Base-by-base conservation (phyloP, 2,888 invertebrate genomes). In the Branchellion lobata region DNA sequence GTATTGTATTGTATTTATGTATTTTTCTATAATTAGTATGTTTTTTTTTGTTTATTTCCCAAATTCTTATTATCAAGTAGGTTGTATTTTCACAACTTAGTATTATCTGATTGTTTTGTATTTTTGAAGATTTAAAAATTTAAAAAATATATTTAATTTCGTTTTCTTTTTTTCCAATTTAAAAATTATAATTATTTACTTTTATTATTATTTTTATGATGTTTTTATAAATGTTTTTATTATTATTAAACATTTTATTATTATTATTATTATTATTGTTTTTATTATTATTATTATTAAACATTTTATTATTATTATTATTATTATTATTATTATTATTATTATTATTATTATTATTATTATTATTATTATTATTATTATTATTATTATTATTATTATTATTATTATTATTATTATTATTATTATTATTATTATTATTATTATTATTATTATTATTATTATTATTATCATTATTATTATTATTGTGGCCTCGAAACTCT, bases 281-380 rank as follows among this genome's bases (percentile, higher is more conserved):
- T 27, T 29, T 71, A 71, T 29, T 71, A 71, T 29, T 71, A 71
- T 29, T 71, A 71, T 29, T 71, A 71, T 29, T 71, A 71, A 3
- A 27, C 8, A 3, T 71, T 27, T 29, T 71, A 71, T 29, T 71
- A 71, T 29, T 71, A 71, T 29, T 71, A 71, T 29, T 71, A 71
- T 29, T 71, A 71, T 29, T 71, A 71, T 29, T 71, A 71, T 29
- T 71, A 29, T 29, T 71, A 71, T 29, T 71, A 71, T 29, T 71
- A 71, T 29, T 71, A 71, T 29, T 71, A 71, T 29, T 71, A 71
- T 29, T 71, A 71, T 29, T 71, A 71, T 29, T 71, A 71, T 29
- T 71, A 71, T n/a, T 71, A 71, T 29, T 71, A 71, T 29, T 71
- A 71, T 29, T 71, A 71, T 29, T 71, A 71, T 29, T 71, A 71